These are phyloP conservation scores for Ispidina lecontei DNA, from an alignment of 2,797 vertebrate genomes.

Conservation along the genomic window DNA sequence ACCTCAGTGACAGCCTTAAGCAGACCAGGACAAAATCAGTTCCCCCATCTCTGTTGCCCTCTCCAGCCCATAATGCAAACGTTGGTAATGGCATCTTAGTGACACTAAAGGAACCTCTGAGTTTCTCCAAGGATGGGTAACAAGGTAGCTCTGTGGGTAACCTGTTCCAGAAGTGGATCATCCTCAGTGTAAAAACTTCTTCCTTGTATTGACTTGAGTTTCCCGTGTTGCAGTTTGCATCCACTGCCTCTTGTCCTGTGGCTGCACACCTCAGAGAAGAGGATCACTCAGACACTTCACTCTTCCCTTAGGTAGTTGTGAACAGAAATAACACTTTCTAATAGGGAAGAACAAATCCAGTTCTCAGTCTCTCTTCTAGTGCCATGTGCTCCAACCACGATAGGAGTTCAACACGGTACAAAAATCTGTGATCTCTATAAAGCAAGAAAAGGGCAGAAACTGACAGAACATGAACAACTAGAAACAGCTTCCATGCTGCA, in stretches of 20 bases:
- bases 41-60: not conserved
- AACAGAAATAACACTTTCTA: not conserved
- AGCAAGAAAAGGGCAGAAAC: not conserved
- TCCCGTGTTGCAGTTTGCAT: not conserved
- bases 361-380: not conserved
- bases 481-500: not conserved
- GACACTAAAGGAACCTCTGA: not conserved
- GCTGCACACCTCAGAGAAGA: not conserved
- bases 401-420: not conserved
- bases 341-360: not conserved
- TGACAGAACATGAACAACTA: not conserved
- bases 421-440: not conserved
- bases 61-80: not conserved
- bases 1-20: not conserved
- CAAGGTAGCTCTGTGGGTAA: not conserved
- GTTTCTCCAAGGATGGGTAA: not conserved
- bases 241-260: not conserved
- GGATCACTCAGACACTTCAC: not conserved
- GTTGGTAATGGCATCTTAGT: not conserved
- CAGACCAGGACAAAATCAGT: not conserved
- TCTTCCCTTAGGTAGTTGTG: not conserved
- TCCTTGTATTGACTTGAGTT: not conserved
- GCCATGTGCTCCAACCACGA: not conserved
- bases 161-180: not conserved
- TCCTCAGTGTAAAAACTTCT: not conserved